Evolutionary conservation across 2,113 vertebrate species (phyloP).

Genomic region (Clarias magur): DNA sequence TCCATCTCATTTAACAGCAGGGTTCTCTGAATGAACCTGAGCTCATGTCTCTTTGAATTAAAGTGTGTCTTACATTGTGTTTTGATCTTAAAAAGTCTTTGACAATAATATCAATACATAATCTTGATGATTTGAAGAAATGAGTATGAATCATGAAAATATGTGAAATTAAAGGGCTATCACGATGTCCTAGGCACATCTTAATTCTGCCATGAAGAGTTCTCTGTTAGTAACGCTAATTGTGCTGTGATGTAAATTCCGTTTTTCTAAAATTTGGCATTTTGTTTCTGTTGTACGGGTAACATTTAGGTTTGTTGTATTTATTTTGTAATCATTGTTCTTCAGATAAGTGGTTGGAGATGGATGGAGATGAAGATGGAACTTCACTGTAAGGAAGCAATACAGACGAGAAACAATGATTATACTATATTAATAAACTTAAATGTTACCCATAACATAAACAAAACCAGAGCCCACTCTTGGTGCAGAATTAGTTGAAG

Average conservation of each 20-base stretch:
- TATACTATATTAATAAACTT: too few species aligned
- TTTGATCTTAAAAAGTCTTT: neutral
- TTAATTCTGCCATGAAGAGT: neutral
- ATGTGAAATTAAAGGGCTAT: neutral
- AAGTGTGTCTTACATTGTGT: neutral
- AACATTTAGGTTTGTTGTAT: neutral
- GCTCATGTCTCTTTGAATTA: neutral
- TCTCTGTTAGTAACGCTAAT: neutral
- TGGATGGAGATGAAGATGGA: too few species aligned
- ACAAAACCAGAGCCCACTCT: too few species aligned
- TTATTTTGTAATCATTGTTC: neutral
- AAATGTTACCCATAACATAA: too few species aligned
- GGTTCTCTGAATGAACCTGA: slow-evolving; percentile 7
- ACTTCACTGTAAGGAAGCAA: too few species aligned
- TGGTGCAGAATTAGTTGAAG: too few species aligned
- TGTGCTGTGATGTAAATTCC: neutral
- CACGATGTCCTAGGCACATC: neutral
- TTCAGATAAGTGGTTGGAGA: neutral
- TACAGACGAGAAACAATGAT: too few species aligned
- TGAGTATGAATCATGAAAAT: too few species aligned
- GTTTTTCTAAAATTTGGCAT: too few species aligned
- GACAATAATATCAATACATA: neutral
- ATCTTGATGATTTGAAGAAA: too few species aligned
- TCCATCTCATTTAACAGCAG: neutral
- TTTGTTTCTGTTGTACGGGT: neutral